These are phyloP conservation scores for Trichogramma evanescens DNA, from an alignment of 2,888 invertebrate genomes.

Conservation along the genomic window DNA sequence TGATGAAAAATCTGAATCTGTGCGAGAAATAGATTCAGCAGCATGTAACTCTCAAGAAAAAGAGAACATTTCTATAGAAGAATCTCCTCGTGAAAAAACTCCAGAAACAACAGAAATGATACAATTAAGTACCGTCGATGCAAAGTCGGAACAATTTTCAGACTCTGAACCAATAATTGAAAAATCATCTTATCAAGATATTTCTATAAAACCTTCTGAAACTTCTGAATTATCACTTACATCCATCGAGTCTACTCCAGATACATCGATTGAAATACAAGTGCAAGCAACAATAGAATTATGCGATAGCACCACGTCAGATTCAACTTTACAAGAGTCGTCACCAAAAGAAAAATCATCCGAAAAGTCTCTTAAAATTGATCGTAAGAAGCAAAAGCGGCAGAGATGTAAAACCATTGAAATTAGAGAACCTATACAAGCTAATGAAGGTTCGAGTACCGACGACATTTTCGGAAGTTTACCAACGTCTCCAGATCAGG, in stretches of 20 bases:
- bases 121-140: too few species aligned
- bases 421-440: slow-evolving; percentile 6
- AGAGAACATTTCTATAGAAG: slow-evolving; percentile 19
- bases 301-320: slow-evolving; percentile 31
- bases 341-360: slow-evolving; percentile 12
- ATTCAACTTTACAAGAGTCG: slow-evolving; percentile 22
- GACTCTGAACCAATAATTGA: too few species aligned
- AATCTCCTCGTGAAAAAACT: slow-evolving; percentile 8
- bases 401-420: slow-evolving; percentile 17
- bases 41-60: slow-evolving; percentile 23
- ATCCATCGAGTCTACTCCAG: slow-evolving; percentile 31
- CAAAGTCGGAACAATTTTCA: too few species aligned
- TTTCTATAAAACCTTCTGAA: not conserved
- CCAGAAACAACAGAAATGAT: not conserved
- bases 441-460: slow-evolving; percentile 23
- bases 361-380: slow-evolving; percentile 5
- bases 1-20: not conserved
- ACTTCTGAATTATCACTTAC: slow-evolving; percentile 10
- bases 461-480: slow-evolving; percentile 29
- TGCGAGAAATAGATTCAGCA: not conserved
- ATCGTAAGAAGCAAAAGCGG: slow-evolving; percentile 16
- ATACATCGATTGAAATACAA: slow-evolving; percentile 37
- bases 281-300: slow-evolving; percentile 40
- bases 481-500: slow-evolving; percentile 19
- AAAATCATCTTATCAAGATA: not conserved